Conservation (phyloP, 2,888 invertebrate genomes). For the Scaptomyza reducta region DNA sequence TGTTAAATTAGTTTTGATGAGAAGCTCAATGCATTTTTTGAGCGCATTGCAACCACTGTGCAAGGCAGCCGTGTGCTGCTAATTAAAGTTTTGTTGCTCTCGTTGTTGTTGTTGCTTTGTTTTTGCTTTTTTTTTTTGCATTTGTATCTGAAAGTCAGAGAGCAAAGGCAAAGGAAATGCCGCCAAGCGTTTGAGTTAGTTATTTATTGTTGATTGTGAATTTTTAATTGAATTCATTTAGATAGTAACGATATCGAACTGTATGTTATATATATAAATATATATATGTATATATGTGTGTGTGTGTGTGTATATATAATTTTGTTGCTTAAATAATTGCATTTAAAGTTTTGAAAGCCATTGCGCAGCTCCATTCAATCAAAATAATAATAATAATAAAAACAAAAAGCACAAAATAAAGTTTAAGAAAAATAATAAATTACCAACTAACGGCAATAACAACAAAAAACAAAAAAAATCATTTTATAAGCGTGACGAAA, state of each 20-base stretch:
- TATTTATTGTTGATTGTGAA: conserved; percentile 70
- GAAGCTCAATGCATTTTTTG: neutral
- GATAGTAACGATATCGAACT: conserved; percentile 35
- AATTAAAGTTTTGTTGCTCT: conserved; percentile 31
- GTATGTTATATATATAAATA: conserved; percentile 12
- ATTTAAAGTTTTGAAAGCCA: conserved; percentile 26
- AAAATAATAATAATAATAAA: conserved; percentile 12
- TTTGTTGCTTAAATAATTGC: conserved; percentile 33
- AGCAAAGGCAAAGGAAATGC: conserved; percentile 52
- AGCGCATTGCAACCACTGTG: conserved; percentile 45
- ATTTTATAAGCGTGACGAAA: conserved; percentile 74
- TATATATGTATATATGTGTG: conserved; percentile 8
- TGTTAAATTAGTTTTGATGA: too few relatives aligned
- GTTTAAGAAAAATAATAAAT: conserved; percentile 19
- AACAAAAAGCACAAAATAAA: too few relatives aligned
- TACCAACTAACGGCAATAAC: conserved; percentile 23
- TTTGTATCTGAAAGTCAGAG: conserved; percentile 45
- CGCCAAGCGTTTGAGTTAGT: conserved; percentile 50
- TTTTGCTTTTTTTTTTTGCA: conserved; percentile 26
- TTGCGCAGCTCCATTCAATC: conserved; percentile 36
- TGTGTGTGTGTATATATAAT: too few relatives aligned
- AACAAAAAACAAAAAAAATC: conserved; percentile 10
- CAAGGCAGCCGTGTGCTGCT: conserved; percentile 27
- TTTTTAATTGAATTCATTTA: conserved; percentile 75
- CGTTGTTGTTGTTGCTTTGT: neutral